phyloP scores from a whole-genome alignment of 1,140 invertebrate species.

The Akabosia matsudoensis region DNA sequence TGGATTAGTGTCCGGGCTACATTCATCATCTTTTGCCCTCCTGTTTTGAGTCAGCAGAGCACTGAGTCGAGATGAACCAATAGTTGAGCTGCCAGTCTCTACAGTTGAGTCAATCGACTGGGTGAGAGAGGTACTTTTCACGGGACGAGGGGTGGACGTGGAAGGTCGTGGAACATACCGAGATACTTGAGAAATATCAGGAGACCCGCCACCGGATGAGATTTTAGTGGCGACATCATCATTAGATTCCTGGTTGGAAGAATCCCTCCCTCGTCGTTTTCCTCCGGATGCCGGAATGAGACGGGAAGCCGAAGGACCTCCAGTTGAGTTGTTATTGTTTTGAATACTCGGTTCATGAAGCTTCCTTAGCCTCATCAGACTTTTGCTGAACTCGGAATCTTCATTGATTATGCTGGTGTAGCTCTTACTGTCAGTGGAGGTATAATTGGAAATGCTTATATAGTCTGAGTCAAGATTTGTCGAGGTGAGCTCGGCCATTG shows the following conservation, averaged over 20 bases:
- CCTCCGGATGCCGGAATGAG: not conserved
- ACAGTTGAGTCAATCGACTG: not conserved
- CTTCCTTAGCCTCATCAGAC: not conserved
- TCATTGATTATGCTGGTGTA: constrained; percentile 1
- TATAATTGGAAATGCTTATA: not conserved
- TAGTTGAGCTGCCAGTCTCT: not conserved
- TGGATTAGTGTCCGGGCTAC: not conserved
- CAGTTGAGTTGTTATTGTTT: not conserved
- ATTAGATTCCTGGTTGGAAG: no score
- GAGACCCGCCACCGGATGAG: not conserved
- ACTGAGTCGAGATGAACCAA: not conserved
- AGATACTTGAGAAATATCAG: not conserved
- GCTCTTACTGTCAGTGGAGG: not conserved
- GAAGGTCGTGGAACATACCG: not conserved
- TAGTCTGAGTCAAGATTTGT: not conserved
- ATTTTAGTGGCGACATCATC: not conserved
- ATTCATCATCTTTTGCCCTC: not conserved
- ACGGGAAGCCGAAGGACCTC: not conserved
- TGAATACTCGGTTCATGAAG: not conserved
- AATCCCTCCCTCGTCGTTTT: not conserved
- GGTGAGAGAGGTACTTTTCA: not conserved
- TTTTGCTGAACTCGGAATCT: constrained; percentile 10
- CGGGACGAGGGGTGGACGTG: not conserved
- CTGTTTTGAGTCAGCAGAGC: not conserved
- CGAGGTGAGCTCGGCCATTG: not conserved